Evolutionary conservation across 2,113 vertebrate species (phyloP), one percentile per base, ranked within the genome.

Genomic region (Plecotus auritus): DNA sequence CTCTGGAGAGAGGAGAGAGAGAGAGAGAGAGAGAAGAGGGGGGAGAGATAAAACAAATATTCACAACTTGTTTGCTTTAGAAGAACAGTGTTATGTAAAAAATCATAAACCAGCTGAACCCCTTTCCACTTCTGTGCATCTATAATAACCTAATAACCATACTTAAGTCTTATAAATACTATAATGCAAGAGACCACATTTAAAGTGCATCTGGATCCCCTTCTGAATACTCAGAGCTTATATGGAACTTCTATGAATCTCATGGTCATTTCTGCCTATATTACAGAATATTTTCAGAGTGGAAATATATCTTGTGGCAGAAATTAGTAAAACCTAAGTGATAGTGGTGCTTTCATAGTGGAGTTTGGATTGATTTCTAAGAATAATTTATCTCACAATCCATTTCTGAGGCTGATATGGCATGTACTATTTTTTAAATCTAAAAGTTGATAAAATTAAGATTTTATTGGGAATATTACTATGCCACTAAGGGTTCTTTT

Each of bases 301-400:
- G 91, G 42, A 88, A 90, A 49, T 85, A 42, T 66, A 72, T 64
- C n/a, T 88, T 85, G 35, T 74, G 66, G 47, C 23, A 47, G 30
- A 61, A 90, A 83, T 40, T 49, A 69, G 56, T 94, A 76, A 95
- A 88, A 70, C 42, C 22, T 80, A 28, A 67, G 37, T 22, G 42
- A 40, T 66, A 91, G 37, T 54, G 10, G 56, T 78, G 23, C 35
- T 90, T 80, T 61, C 74, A 84, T 16, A 72, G 51, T 86, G 35
- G 30, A 51, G 9, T 76, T 92, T 82, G 45, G 45, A n/a, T 70
- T 83, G 16, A 72, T 95, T 93, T 93, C 73, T 83, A 54, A 93
- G 64, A 64, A 64, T 30, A 64, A 64, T 8, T 64, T 30, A 30
- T 11, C 59, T 28, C 26, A 61, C 59, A 64, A 64, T 26, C 59